A percentile compares a stretch with the other conserved stretches of the same genome.
Conservation (phyloP, 1,140 invertebrate genomes). For the Ostrea edulis region DNA sequence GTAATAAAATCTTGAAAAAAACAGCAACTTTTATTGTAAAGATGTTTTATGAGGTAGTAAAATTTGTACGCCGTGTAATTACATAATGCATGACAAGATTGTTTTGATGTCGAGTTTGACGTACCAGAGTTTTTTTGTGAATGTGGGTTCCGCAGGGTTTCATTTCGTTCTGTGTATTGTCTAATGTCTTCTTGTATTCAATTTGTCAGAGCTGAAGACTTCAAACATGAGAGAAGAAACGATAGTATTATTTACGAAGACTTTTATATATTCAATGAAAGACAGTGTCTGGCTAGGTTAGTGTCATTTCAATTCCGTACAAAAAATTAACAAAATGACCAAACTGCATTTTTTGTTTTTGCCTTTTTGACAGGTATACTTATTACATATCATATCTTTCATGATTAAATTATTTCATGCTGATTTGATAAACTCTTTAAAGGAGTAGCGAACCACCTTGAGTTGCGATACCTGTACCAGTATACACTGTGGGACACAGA, state of each 20-base stretch:
- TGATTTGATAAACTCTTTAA: too few relatives aligned
- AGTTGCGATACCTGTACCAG: too few relatives aligned
- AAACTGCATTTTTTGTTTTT: too few relatives aligned
- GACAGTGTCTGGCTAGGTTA: too few relatives aligned
- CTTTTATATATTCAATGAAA: background rate
- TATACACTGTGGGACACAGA: too few relatives aligned
- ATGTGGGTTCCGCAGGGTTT: background rate
- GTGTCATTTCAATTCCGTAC: too few relatives aligned
- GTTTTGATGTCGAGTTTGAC: background rate
- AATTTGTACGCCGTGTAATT: background rate
- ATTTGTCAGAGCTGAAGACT: background rate
- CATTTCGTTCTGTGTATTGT: background rate
- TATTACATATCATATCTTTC: too few relatives aligned
- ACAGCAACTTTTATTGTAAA: background rate
- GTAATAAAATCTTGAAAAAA: slow-evolving; percentile 23
- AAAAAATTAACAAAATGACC: too few relatives aligned
- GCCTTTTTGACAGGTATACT: too few relatives aligned
- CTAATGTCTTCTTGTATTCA: background rate
- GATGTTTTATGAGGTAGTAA: slow-evolving; percentile 33
- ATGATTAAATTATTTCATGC: too few relatives aligned
- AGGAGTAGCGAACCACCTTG: too few relatives aligned
- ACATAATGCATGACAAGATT: background rate
- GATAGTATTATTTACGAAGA: background rate
- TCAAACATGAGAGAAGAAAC: background rate
- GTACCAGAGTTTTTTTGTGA: background rate